Evolutionary conservation across 2,797 vertebrate species (phyloP).

Genomic region (Oreonectes daqikongensis): DNA sequence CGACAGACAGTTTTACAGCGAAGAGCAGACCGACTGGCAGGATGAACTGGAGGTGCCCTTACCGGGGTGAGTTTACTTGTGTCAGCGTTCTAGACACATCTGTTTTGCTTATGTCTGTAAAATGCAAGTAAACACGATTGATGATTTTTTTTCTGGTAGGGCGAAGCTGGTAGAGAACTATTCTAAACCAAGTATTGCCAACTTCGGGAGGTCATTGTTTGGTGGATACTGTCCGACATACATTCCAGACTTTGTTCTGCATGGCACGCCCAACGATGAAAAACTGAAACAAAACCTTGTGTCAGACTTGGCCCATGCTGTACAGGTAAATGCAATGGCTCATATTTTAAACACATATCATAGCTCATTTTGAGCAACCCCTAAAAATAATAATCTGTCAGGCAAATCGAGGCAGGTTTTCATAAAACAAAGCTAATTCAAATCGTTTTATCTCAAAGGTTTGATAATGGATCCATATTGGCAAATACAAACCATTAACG

Average conservation of each 20-base stretch:
- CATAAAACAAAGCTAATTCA: no score
- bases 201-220: conserved; percentile 96
- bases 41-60: conserved; percentile 94
- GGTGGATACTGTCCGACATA: conserved; percentile 96
- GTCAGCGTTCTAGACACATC: neutral
- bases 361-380: no score
- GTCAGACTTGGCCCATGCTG: conserved; percentile 91
- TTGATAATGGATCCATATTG: no score
- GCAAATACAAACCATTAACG: no score
- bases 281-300: conserved; percentile 89
- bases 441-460: no score
- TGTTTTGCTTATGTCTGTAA: neutral
- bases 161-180: conserved; percentile 92
- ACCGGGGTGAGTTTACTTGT: conserved; percentile 79
- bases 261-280: conserved; percentile 92
- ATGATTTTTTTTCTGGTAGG: conserved; percentile 73
- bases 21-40: conserved; percentile 92
- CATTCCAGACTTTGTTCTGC: conserved; percentile 96
- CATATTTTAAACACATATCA: no score
- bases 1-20: conserved; percentile 78
- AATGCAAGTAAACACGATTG: neutral
- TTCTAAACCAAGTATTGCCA: conserved; percentile 93
- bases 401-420: no score
- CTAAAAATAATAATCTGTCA: no score
- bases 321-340: conserved; percentile 82